Conservation (phyloP, 2,797 vertebrate species). For the Liparis tanakae region DNA sequence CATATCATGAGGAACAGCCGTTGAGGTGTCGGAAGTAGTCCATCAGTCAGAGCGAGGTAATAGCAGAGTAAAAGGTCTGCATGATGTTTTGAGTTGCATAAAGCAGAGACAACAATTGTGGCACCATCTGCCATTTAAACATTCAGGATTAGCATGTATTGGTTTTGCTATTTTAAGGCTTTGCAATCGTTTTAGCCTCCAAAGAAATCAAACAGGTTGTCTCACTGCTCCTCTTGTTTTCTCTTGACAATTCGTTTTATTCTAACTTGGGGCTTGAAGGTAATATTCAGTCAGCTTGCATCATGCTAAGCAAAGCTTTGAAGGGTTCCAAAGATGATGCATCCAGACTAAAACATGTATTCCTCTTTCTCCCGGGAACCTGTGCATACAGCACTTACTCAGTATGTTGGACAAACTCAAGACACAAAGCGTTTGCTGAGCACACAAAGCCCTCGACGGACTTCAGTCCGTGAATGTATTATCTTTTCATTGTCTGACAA, state of each 20-base stretch:
- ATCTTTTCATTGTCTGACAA: conserved; percentile 3
- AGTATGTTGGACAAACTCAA: conserved; percentile 6
- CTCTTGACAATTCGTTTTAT: conserved; percentile 58
- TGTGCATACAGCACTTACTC: conserved; percentile 9
- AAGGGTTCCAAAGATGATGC: conserved; percentile 25
- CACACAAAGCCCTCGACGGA: not conserved
- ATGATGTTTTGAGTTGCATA: conserved; percentile 33
- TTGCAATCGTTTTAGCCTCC: conserved; percentile 34
- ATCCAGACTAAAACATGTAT: conserved; percentile 5
- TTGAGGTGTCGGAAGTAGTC: conserved; percentile 1
- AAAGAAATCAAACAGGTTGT: conserved; percentile 26
- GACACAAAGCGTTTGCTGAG: conserved; percentile 9
- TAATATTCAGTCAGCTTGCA: conserved; percentile 28
- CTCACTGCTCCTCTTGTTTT: conserved; percentile 25
- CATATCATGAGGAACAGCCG: conserved; percentile 31
- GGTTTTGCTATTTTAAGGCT: conserved; percentile 38
- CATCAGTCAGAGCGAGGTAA: conserved; percentile 18
- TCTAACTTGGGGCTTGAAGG: conserved; percentile 45
- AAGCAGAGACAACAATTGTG: conserved; percentile 34
- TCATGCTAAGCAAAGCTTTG: conserved; percentile 30
- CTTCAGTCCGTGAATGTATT: not conserved
- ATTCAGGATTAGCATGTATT: conserved; percentile 35
- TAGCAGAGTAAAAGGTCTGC: conserved; percentile 30
- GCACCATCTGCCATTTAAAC: conserved; percentile 19
- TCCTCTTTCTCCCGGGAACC: conserved; percentile 9